Evolutionary conservation across 2,888 invertebrate species (phyloP), one percentile per base, ranked within the genome.

Genomic region (Limenitis camilla): DNA sequence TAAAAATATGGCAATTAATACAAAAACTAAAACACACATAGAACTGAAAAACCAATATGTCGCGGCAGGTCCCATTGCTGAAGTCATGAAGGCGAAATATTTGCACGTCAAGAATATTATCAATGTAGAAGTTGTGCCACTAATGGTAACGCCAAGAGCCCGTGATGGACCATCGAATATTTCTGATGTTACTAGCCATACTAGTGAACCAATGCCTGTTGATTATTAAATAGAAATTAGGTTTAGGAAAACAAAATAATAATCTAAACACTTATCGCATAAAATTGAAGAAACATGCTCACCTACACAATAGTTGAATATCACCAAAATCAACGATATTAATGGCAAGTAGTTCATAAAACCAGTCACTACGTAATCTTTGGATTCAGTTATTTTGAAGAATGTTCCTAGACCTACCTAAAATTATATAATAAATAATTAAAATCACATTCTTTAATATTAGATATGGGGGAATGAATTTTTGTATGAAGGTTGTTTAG

Each of bases 81-180:
- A 32, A 5, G 61, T 53, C 10, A 66, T 8, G 0, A 42, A 9
- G 5, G 60, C 55, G 38, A 69, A 69, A 33, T 60, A 66, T 35
- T 63, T 63, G 4, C 58, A 50, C 0, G 53, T 60, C 8, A 66
- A 9, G 52, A 69, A 68, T 4, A 59, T 35, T 35, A 35, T 5
- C 1, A n/a, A 7, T 9, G 5, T 35, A 10, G 35, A n/a, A n/a
- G n/a, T n/a, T 35, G 35, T 35, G n/a, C n/a, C n/a, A n/a, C n/a
- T n/a, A n/a, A n/a, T n/a, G n/a, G n/a, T n/a, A n/a, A n/a, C n/a
- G n/a, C n/a, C n/a, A n/a, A n/a, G n/a, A n/a, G n/a, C n/a, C n/a
- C n/a, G n/a, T n/a, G n/a, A n/a, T n/a, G n/a, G n/a, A n/a, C 73
- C 77, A 35, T 78, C 74, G 50, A 81, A 82, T 0, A 82, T 60